Conservation (phyloP, 2,888 invertebrate genomes). For the Metellina segmentata region DNA sequence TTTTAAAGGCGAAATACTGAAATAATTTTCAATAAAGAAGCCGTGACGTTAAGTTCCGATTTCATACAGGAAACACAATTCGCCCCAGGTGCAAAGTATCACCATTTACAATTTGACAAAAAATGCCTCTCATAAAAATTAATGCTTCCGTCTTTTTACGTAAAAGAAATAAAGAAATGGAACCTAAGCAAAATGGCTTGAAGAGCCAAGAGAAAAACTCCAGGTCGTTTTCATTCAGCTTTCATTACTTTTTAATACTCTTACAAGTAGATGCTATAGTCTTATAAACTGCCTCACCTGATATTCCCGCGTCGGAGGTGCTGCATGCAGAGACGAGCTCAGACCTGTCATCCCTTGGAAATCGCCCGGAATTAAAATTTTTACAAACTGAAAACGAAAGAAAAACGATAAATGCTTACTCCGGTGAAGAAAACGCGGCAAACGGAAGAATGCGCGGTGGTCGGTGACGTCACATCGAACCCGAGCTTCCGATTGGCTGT, state of each 20-base stretch:
- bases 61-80: too few relatives aligned
- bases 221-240: neutral
- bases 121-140: too few relatives aligned
- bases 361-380: conserved; percentile 60
- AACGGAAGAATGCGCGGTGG: conserved; percentile 52
- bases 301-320: neutral
- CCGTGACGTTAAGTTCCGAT: too few relatives aligned
- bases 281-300: neutral
- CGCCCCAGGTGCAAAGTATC: too few relatives aligned
- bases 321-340: neutral
- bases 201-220: neutral
- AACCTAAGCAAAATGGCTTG: too few relatives aligned
- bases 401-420: conserved; percentile 41
- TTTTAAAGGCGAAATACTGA: too few relatives aligned
- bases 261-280: neutral
- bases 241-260: neutral
- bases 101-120: too few relatives aligned
- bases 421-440: conserved; percentile 43
- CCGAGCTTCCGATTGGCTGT: conserved; percentile 24
- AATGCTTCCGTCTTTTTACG: neutral
- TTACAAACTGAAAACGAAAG: conserved; percentile 57
- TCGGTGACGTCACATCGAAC: conserved; percentile 45
- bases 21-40: too few relatives aligned
- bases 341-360: conserved; percentile 36
- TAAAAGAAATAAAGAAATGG: neutral